These are phyloP conservation scores for Liolophura sinensis DNA, from an alignment of 1,140 invertebrate species.

Conservation along the genomic window DNA sequence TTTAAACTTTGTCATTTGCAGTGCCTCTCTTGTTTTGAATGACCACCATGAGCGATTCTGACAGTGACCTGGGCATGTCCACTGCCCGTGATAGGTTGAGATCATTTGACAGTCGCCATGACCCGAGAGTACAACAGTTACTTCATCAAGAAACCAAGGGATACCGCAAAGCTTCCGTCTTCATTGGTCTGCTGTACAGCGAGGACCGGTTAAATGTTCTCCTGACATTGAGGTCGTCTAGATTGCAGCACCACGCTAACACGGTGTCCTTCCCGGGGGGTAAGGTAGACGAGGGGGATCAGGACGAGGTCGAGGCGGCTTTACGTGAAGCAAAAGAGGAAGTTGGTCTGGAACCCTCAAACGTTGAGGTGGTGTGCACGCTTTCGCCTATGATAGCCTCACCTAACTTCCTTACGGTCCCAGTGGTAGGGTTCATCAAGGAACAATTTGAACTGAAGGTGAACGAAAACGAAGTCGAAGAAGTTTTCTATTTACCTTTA, in stretches of 20 bases:
- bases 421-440: slow-evolving; percentile 13
- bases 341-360: slow-evolving; percentile 68
- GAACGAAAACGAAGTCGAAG: slow-evolving; percentile 13
- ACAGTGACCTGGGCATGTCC: slow-evolving; percentile 5
- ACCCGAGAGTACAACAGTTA: not conserved
- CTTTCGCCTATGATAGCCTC: slow-evolving; percentile 59
- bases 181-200: slow-evolving; percentile 25
- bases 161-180: slow-evolving; percentile 25
- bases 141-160: slow-evolving; percentile 7
- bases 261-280: slow-evolving; percentile 16
- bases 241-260: slow-evolving; percentile 22
- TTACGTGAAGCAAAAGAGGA: slow-evolving; percentile 64
- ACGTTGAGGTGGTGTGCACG: slow-evolving; percentile 74
- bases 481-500: slow-evolving; percentile 11
- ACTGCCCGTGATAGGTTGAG: slow-evolving; percentile 5
- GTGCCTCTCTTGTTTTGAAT: not conserved
- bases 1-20: not conserved
- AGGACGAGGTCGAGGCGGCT: slow-evolving; percentile 12
- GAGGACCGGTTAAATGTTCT: slow-evolving; percentile 19
- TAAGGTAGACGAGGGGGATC: slow-evolving; percentile 5
- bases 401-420: slow-evolving; percentile 1
- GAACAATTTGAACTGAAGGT: slow-evolving; percentile 5
- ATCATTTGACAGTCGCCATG: slow-evolving; percentile 11
- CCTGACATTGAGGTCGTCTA: slow-evolving; percentile 21
- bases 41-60: slow-evolving; percentile 1